Base-by-base conservation (phyloP, 2,888 invertebrate species). In the Charanyca ferruginea region DNA sequence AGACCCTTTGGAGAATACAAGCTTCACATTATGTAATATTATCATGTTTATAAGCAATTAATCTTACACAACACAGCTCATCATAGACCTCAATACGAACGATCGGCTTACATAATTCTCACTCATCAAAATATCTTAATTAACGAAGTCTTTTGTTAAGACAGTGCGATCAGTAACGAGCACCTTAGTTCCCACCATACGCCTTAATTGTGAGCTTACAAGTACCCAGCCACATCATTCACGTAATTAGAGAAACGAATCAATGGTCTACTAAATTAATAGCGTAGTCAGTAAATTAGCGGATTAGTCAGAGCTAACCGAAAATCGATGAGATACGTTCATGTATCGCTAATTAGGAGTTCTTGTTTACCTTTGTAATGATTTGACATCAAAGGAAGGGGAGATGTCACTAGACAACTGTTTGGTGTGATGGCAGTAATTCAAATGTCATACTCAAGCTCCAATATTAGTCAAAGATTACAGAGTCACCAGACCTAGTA, bases 341-440 rank as follows among this genome's bases (percentile, higher is more conserved):
- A 85, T 87, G 81, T 89, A 83, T 89, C 87, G 82, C 90, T 92
- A 94, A 94, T 94, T 93, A 93, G 90, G 83, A 79, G 84, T 72
- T 84, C 84, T 87, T 91, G 90, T 92, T 91, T 90, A 90, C 88
- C 89, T 90, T 90, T 88, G 83, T 88, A 89, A 90, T 90, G 88
- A 90, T 91, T 85, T 81, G 79, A 91, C 90, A 90, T 93, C 90
- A 91, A 92, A 93, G 91, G 82, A 81, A 81, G 74, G 78, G 69
- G 44, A 66, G 66, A 79, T 74, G 72, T 73, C 63, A 81, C 78
- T 72, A 73, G 70, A 67, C 6, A 16, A n/a, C 38, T 23, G 38
- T 16, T n/a, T 32, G 16, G 9, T 16, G 20, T 4, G 8, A 9
- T n/a, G 13, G 16, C 57, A 54, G 63, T 51, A 48, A 42, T 52